Evolutionary conservation across 2,797 vertebrate genomes (phyloP), one percentile per base, ranked within the genome.

Genomic region (Trematomus bernacchii): DNA sequence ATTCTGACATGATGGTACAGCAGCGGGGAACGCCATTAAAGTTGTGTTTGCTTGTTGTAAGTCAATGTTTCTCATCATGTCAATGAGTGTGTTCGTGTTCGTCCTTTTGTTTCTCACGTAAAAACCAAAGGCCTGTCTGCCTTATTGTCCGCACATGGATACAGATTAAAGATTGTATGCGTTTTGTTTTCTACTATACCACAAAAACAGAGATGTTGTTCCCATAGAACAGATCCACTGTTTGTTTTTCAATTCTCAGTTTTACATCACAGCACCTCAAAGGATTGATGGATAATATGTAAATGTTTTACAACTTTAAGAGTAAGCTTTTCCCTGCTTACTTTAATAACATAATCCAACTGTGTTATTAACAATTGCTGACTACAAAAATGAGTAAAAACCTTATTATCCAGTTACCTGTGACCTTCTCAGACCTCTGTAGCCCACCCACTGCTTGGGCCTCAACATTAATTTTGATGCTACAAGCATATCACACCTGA

Each of bases 31-130:
- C 75, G 62, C 53, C 78, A 79, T 87, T 88, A 85, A 76, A 79
- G 77, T 7, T 33, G 73, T 73, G 71, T 83, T 79, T 80, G 57
- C 74, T 81, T 84, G 79, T 80, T 80, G 37, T 58, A 27, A 21
- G 44, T 67, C 59, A 70, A 30, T 72, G 53, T 71, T 79, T 81
- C 71, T 85, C 50, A 19, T 77, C 71, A 33, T 46, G 15, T 42
- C 3, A 62, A 48, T 3, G 52, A 50, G 43, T 30, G 30, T 5
- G 40, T 5, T 37, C 23, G 46, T n/a, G n/a, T n/a, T n/a, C n/a
- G n/a, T 27, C 15, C n/a, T 18, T 65, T 51, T 70, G 18, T 66
- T 72, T 73, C 48, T 42, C 15, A 54, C 57, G 16, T 77, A 73
- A 73, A 79, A 66, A 18, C 14, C 12, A 50, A 62, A 55, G 52